Evolutionary conservation across 2,888 invertebrate species (phyloP), one percentile per base, ranked within the genome.

Genomic region (Onchidella celtica): DNA sequence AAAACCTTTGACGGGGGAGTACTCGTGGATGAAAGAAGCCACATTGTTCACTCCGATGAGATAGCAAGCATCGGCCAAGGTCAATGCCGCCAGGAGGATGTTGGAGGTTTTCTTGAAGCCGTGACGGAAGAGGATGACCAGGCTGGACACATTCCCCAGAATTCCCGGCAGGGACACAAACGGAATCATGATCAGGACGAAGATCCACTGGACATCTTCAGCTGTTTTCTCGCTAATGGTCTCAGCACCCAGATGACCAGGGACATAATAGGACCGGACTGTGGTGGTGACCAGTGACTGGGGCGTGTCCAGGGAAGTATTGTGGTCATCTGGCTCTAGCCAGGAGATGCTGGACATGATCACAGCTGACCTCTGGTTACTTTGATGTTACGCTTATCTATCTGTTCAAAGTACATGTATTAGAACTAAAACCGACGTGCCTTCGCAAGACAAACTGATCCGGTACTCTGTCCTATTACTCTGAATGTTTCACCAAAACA

Each of bases 81-180:
- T 36, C 57, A 77, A 34, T 9, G 66, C 66, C 2, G 36, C 34
- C 1, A 77, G 68, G 2, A 77, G 57, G 3, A 77, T 77, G 65
- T 77, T 77, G 55, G 77, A 77, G 0, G 66, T 68, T 24, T 77
- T 77, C 34, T 77, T 66, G 36, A 77, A 68, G 14, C 77, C 77
- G 34, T 77, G 77, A 4, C 68, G 40, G 34, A 59, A 36, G 21
- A 77, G 24, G 24, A 77, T 59, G 3, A 77, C 32, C 34, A 77
- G 11, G 57, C 77, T 77, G 36, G 68, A 77, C 21, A 77, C 36
- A 27, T 77, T 77, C 11, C 77, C 77, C 3, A 77, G 34, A 24
- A 77, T 66, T 21, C 77, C 77, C 0, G 68, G 77, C 47, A 66
- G 3, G 1, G 66, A 77, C 4, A 77, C 57, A 6, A 47, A 36